Base-by-base conservation (phyloP, 2,888 invertebrate species). In the Cephus sareptanus region DNA sequence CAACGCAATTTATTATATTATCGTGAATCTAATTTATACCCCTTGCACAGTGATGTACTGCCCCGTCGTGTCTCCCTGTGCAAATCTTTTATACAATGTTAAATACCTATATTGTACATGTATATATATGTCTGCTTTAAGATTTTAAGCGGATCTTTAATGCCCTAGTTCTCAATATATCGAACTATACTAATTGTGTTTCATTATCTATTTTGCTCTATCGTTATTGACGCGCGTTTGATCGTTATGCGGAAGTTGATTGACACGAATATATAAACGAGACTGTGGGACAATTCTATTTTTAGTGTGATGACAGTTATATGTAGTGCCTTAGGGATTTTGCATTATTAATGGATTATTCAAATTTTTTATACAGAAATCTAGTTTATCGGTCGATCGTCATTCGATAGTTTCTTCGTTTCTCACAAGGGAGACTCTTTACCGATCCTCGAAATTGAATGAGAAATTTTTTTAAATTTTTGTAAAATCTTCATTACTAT, bases 341-440 rank as follows among this genome's bases (percentile, higher is more conserved):
- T 56, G 2, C 23, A 23, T 56, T 56, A 56, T 9, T 56, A 56
- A 23, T 56, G 23, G 15, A 1, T 23, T 9, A 9, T 6, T 56
- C 15, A 1, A 6, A 56, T 56, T 23, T 23, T 56, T 23, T 56
- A 56, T 23, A 9, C 15, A 84, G 84, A 77, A 69, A 79, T 76
- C 85, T 81, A 69, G 82, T 69, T 85, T 87, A 84, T 85, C 86
- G 85, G 79, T 85, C 78, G 79, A 82, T 78, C 56, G 73, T 77
- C 79, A 33, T 75, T 40, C 78, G 77, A 83, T 87, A 87, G 87
- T 89, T 89, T 83, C 84, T 77, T 73, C 76, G 79, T 34, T 81
- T 73, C 81, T 85, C 88, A 84, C 86, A 77, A 85, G 75, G 89
- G 89, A 89, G 89, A 89, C 89, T 89, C 71, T 71, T 71, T 71